Evolutionary conservation across 1,140 invertebrate species (phyloP).

Genomic region (Chironomus striatipennis): DNA sequence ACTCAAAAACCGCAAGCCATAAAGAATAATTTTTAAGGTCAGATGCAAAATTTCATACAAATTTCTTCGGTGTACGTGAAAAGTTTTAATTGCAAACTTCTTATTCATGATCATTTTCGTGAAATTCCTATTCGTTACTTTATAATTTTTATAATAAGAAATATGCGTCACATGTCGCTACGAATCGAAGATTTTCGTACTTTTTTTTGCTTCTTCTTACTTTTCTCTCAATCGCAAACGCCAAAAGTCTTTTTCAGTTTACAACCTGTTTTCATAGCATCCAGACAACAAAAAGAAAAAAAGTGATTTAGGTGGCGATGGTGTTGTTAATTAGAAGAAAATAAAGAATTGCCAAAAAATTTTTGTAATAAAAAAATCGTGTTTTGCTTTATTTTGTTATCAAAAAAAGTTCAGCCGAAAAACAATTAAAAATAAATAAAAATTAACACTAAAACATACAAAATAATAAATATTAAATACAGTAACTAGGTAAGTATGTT

Average conservation of each 20-base stretch:
- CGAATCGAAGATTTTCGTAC: not conserved
- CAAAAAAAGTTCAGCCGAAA: not conserved
- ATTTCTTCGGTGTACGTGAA: too few relatives aligned
- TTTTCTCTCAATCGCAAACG: not conserved
- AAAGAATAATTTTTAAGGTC: too few relatives aligned
- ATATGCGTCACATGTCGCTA: not conserved
- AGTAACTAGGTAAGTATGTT: not conserved
- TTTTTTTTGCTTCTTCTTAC: not conserved
- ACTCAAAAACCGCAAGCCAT: too few relatives aligned
- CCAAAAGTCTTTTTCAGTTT: not conserved
- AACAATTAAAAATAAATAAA: not conserved
- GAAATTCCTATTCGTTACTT: too few relatives aligned
- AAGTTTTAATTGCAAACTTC: too few relatives aligned
- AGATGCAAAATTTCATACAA: too few relatives aligned
- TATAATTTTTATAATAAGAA: too few relatives aligned
- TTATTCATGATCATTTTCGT: too few relatives aligned
- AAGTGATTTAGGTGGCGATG: not conserved
- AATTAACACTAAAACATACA: constrained; percentile 3
- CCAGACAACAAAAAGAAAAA: not conserved
- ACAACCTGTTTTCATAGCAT: constrained; percentile 7
- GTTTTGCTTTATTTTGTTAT: too few relatives aligned
- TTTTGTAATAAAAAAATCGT: too few relatives aligned
- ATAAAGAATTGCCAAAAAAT: not conserved
- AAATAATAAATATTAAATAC: not conserved
- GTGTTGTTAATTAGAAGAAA: not conserved